These are phyloP conservation scores for Strix aluco DNA, from an alignment of 2,113 vertebrate genomes.

Conservation along the genomic window DNA sequence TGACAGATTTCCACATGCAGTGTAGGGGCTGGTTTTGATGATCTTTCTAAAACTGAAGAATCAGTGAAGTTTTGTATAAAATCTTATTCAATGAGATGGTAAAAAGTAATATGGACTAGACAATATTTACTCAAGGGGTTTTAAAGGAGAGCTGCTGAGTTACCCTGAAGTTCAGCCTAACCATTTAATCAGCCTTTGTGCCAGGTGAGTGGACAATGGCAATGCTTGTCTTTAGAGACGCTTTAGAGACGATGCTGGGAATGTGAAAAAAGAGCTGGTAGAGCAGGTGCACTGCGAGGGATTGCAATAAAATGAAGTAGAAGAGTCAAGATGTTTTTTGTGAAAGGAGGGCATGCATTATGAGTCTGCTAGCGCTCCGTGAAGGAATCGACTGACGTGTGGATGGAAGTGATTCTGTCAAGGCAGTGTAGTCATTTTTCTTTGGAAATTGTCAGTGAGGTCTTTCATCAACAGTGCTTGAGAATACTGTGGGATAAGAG, in stretches of 20 bases:
- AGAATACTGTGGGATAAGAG: not conserved
- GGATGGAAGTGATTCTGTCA: not conserved
- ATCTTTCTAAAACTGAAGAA: not conserved
- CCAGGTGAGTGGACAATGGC: not conserved
- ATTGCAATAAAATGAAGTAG: not conserved
- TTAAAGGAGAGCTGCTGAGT: not conserved
- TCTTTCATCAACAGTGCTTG: not conserved
- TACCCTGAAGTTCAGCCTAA: not conserved
- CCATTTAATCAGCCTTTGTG: not conserved
- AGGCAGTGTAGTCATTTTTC: not conserved
- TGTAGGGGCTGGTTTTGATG: not conserved
- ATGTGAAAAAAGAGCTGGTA: not conserved
- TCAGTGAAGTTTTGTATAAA: not conserved
- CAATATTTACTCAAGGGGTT: not conserved
- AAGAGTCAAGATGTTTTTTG: not conserved
- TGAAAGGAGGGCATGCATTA: not conserved
- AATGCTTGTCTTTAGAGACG: not conserved
- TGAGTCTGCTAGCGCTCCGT: fast-evolving
- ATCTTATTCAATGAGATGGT: not conserved
- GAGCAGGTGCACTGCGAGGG: not conserved
- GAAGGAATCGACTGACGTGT: not conserved
- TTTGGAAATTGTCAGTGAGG: not conserved
- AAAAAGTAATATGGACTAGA: not conserved
- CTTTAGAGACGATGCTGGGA: not conserved
- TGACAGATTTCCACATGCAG: not conserved